phyloP scores from a whole-genome alignment of 2,113 vertebrate genomes.

The Pogona vitticeps region DNA sequence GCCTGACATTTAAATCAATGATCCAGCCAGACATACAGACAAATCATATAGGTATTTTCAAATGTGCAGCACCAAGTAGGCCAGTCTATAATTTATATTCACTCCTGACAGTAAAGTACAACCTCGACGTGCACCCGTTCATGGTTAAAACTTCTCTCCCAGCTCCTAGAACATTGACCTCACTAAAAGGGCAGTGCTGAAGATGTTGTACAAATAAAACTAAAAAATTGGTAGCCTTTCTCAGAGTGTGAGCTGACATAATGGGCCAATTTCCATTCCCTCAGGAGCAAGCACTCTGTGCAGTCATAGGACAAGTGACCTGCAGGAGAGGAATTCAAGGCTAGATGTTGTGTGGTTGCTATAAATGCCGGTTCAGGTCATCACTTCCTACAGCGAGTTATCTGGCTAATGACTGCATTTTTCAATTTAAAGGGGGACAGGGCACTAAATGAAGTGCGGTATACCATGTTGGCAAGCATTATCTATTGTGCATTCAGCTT shows the following conservation, averaged over 20 bases:
- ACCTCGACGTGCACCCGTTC: constrained; percentile 57
- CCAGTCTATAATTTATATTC: constrained; percentile 33
- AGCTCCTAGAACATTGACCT: constrained; percentile 70
- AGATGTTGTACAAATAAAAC: constrained; percentile 46
- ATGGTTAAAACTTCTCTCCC: constrained; percentile 66
- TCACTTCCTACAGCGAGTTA: constrained; percentile 51
- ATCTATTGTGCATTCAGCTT: not conserved
- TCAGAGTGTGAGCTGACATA: constrained; percentile 76
- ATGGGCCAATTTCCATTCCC: constrained; percentile 64
- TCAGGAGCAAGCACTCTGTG: constrained; percentile 72
- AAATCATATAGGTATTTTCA: constrained; percentile 66
- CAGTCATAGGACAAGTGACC: constrained; percentile 70
- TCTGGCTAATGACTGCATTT: constrained; percentile 52
- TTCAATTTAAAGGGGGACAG: constrained; percentile 26
- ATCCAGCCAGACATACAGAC: constrained; percentile 38
- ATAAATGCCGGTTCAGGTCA: constrained; percentile 70
- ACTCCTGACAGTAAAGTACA: constrained; percentile 49
- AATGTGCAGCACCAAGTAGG: constrained; percentile 59
- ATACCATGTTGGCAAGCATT: not conserved
- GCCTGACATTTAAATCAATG: constrained; percentile 76
- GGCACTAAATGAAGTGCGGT: fast-evolving
- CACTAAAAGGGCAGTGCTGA: constrained; percentile 64
- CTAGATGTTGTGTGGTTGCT: constrained; percentile 60
- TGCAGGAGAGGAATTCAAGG: constrained; percentile 58
- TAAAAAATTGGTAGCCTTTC: constrained; percentile 55